Base-by-base conservation (phyloP, 2,888 invertebrate species). In the Polydesmus complanatus region DNA sequence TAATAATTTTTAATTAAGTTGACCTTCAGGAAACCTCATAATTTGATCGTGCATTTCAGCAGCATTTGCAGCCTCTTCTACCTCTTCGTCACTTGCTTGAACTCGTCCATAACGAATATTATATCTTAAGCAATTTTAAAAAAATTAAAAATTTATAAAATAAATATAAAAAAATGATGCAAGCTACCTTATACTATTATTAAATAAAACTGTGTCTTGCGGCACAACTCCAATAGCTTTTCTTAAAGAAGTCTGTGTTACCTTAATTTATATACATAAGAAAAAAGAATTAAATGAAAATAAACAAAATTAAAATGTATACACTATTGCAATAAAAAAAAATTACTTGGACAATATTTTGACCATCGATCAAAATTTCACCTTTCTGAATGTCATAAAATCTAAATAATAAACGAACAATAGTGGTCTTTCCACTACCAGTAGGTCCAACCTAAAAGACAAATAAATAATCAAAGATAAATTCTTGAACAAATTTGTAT, bases 21-120 rank as follows among this genome's bases (percentile, higher is more conserved):
- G 66, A 74, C 77, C 83, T 65, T 91, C 88, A 0, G 95, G 92
- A 75, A 97, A 95, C n/a, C 84, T 81, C 1, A 89, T 75, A 64
- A 97, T 95, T 70, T 83, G 82, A 49, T 91, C 87, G 71, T 97
- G 96, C 67, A 97, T 95, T 69, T 96, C 95, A 0, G 96, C 96
- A 66, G 85, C 85, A 69, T 83, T 84, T 0, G 96, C 93, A 11
- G 96, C 93, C 37, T 86, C 81, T 66, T 91, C 85, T 1, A 97
- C 81, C 68, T 94, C 93, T 2, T 84, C 83, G 19, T 88, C 82
- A 0, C 80, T 74, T 0, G 95, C 88, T 18, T 81, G 80, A 51
- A 89, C 78, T 65, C 85, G 81, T 0, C 96, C 96, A 72, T 97
- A 97, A 67, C 87, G 86, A 65, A 97, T 95, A 73, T 97, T 97